Percentiles rank a stretch among this genome's conserved stretches.
phyloP scores from a whole-genome alignment of 2,888 invertebrate species.

The Acronicta aceris region DNA sequence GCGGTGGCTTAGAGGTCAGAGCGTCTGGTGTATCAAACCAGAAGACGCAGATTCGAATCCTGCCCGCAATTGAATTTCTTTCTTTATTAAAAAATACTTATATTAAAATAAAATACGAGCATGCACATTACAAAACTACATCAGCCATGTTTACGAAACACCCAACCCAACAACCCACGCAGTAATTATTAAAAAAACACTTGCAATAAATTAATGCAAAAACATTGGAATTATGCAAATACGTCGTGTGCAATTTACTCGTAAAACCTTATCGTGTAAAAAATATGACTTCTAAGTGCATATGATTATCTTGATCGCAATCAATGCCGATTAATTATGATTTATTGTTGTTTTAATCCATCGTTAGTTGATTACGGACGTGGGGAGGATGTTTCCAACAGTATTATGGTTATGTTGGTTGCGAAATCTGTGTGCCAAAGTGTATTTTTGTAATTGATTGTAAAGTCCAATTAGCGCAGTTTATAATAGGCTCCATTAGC shows the following conservation, averaged over 20 bases:
- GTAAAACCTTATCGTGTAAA: constrained; percentile 41
- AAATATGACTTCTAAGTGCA: constrained; percentile 34
- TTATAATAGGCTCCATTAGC: no score
- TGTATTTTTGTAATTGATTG: neutral
- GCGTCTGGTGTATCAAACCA: no score
- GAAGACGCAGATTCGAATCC: no score
- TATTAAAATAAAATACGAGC: no score
- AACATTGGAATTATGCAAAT: constrained; percentile 46
- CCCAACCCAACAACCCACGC: constrained; percentile 1
- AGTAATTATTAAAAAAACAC: constrained; percentile 24
- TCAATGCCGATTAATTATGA: constrained; percentile 52
- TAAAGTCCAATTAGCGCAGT: no score
- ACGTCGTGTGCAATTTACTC: constrained; percentile 38
- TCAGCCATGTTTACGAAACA: constrained; percentile 3
- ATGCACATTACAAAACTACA: no score
- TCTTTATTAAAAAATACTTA: no score
- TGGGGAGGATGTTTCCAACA: constrained; percentile 44
- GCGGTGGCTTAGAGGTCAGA: no score
- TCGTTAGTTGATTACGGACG: constrained; percentile 27
- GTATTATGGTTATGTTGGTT: neutral
- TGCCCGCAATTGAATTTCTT: no score
- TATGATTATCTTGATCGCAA: constrained; percentile 39
- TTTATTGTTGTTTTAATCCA: constrained; percentile 41
- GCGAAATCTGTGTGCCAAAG: neutral
- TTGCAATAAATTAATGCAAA: constrained; percentile 28